Base-by-base conservation (phyloP, 2,888 invertebrate genomes). In the Boloria selene region DNA sequence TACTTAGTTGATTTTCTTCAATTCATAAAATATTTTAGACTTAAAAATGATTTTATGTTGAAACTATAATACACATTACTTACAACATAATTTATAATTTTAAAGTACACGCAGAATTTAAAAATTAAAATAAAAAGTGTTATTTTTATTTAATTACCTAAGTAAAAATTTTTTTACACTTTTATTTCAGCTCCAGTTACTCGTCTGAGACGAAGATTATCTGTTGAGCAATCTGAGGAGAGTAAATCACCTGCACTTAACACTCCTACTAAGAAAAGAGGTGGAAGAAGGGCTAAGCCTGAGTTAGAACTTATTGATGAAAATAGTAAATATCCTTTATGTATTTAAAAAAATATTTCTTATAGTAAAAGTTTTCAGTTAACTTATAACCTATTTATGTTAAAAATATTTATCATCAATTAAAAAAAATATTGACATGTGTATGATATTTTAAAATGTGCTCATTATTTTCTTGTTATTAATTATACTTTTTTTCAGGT, bases 221-320 rank as follows among this genome's bases (percentile, higher is more conserved):
- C 90, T 60, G 78, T 86, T n/a, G 90, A 91, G 55, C 76, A 77
- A 47, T 69, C 82, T 69, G 91, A 91, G 26, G 89, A 88, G 62
- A 79, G 78, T 3, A 85, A 84, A 51, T 88, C 90, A 3, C 76
- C 81, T 22, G 78, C 84, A 64, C 83, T 85, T 10, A 81, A 82
- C 5, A 91, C 90, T 61, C 91, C 91, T 16, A 86, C 83, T 13
- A 92, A 88, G 74, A 90, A 86, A 72, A 82, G 87, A 71, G 80
- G 79, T 5, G 81, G 81, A 10, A 79, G 84, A 72, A 77, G 84
- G 47, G 81, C 86, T 31, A 91, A 91, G 70, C 86, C 90, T 69
- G 87, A 87, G 63, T 77, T 92, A 49, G 89, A 89, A 71, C 77
- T 90, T 16, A 91, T 92, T 75, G 84, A 86, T 80, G 91, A 91